Evolutionary conservation across 2,888 invertebrate genomes (phyloP), one percentile per base, ranked within the genome.

Genomic region (Argyresthia albistria): DNA sequence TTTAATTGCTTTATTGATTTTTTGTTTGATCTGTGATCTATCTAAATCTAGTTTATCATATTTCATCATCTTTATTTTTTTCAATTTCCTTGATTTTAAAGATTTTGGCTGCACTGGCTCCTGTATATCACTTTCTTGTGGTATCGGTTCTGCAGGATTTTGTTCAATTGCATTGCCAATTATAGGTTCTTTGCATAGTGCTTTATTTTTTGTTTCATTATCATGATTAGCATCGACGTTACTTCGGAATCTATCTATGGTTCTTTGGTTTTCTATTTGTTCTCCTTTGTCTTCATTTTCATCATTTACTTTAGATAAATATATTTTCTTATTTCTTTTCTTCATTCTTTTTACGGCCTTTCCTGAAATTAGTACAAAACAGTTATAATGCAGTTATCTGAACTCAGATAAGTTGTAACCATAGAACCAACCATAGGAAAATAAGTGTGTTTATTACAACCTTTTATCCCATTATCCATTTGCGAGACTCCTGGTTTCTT

Each of bases 391-490:
- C 6, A 25, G 6, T 4, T 25, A 25, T 25, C 25, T 25, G 25
- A 25, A 25, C 25, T 25, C 6, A 25, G 25, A 6, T 25, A 25
- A 25, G n/a, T n/a, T n/a, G n/a, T n/a, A n/a, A n/a, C n/a, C n/a
- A n/a, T n/a, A n/a, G n/a, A n/a, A n/a, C n/a, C n/a, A 25, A 25
- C 2, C 2, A 25, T 25, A 25, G 6, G 6, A 25, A 25, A 4
- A 25, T 2, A 25, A 25, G 25, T 25, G 25, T 36, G 9, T 50
- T 49, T 56, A 47, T 46, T 43, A 42, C 14, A 64, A 86, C 88
- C 88, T 76, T 77, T 83, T 1, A 86, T 58, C 16, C 79, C 84
- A 60, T 80, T 83, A 55, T 76, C 73, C 60, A 87, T 61, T 55
- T 79, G 72, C 4, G 72, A 71, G 36, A 73, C 60, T 51, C 63